These are phyloP conservation scores for Myotis planiceps DNA, from an alignment of 2,797 vertebrate genomes.

Conservation along the genomic window DNA sequence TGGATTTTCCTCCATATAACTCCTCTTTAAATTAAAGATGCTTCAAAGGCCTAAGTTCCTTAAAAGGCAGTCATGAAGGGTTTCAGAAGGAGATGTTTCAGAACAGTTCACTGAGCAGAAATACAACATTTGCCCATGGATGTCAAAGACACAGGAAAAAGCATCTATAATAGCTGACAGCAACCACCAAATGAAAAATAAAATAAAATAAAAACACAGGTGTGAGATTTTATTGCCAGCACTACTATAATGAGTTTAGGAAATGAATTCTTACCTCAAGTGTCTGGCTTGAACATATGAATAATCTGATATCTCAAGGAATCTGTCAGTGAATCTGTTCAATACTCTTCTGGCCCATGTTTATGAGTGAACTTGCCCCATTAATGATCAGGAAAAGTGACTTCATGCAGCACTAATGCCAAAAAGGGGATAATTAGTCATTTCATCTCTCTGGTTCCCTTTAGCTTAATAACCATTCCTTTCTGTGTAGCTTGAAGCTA, in stretches of 20 bases:
- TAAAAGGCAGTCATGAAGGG: not conserved
- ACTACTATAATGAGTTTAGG: constrained; percentile 24
- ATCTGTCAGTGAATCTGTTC: not conserved
- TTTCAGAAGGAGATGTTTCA: constrained; percentile 7
- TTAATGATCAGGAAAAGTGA: constrained; percentile 40
- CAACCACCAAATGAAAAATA: not conserved
- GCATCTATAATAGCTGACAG: not conserved
- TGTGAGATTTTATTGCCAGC: constrained; percentile 50
- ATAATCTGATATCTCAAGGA: not conserved
- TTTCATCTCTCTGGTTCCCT: not conserved
- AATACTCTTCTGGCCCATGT: not conserved
- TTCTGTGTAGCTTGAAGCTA: constrained; percentile 24
- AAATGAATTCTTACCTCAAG: not conserved
- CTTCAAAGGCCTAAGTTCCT: not conserved
- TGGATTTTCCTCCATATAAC: not conserved
- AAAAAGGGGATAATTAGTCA: constrained; percentile 27
- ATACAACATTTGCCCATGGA: not conserved
- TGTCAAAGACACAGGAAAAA: constrained; percentile 14
- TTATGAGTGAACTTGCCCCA: not conserved
- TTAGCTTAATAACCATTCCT: constrained; percentile 25
- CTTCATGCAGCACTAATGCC: constrained; percentile 40
- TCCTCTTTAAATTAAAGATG: constrained; percentile 21
- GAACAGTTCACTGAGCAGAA: not conserved
- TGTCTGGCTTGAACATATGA: not conserved
- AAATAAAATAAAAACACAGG: not conserved